Base-by-base conservation (phyloP, 2,113 vertebrate genomes). In the Malurus cyaneus region DNA sequence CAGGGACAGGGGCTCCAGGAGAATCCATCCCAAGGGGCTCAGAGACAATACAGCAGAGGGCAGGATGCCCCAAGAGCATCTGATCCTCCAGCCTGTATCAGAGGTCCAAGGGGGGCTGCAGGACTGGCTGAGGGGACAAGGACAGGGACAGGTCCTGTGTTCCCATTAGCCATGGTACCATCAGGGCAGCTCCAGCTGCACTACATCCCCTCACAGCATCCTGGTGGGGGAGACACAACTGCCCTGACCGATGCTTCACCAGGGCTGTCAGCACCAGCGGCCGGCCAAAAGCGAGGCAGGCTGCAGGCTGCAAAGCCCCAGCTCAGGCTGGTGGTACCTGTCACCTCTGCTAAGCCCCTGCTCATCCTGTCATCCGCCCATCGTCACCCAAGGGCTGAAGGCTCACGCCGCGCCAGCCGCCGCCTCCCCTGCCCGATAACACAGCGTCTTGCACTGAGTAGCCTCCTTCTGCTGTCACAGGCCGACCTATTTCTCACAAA, bases 401-500 rank as follows among this genome's bases (percentile, higher is more conserved):
- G 69, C 78, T 89, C 41, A 2, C 24, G 10, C 81, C 1, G 1
- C 1, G 0, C 64, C 61, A 82, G 60, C 53, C 29, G 0, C 83
- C 23, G n/a, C 76, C 86, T 81, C 77, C 65, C 28, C n/a, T 78
- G 59, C 70, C 86, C 2, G 1, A 1, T 52, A 86, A 46, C 79
- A 4, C n/a, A 3, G 11, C 8, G 0, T 26, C 89, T 77, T 18
- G 39, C 56, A 28, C 61, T 2, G 49, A 89, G 85, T 29, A 70
- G 74, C 71, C 93, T 95, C 85, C 89, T 96, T 15, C 81, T 92
- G 81, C 92, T 95, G 92, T 78, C 92, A 82, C 71, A 66, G 71
- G 59, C 67, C 94, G 44, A 96, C 94, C 92, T 96, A 90, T 95
- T 97, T 95, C 89, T 93, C 96, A 80, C 93, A 91, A 95, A 88